Evolutionary conservation across 2,797 vertebrate genomes (phyloP).

Genomic region (Hybognathus amarus): DNA sequence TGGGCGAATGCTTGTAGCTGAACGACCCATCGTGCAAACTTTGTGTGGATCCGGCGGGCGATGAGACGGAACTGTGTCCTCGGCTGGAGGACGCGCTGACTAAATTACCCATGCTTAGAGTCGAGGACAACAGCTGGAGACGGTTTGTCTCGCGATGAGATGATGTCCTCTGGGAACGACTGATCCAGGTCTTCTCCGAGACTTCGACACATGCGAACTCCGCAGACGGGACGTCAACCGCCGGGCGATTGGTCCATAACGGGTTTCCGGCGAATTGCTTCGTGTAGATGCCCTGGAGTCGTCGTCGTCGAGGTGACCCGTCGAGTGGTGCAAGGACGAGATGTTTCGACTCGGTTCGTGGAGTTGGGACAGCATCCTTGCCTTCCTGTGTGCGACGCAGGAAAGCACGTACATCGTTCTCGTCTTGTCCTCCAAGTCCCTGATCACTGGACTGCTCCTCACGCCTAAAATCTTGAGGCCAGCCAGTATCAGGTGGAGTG

Average conservation of each 20-base stretch:
- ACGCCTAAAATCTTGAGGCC: conserved; percentile 31
- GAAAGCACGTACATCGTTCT: conserved; percentile 65
- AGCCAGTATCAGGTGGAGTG: conserved; percentile 44
- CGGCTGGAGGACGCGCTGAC: conserved; percentile 68
- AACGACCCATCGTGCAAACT: conserved; percentile 46
- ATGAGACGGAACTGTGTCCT: conserved; percentile 62
- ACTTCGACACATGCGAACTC: conserved; percentile 76
- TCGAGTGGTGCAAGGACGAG: conserved; percentile 57
- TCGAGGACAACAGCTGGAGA: conserved; percentile 74
- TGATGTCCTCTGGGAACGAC: conserved; percentile 63
- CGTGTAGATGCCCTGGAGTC: background rate
- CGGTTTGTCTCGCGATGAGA: conserved; percentile 67
- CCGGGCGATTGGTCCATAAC: background rate
- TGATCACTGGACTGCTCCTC: conserved; percentile 55
- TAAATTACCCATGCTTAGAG: conserved; percentile 67
- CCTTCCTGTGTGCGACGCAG: conserved; percentile 65
- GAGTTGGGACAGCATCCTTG: conserved; percentile 61
- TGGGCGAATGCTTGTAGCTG: conserved; percentile 62
- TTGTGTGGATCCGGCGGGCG: conserved; percentile 42
- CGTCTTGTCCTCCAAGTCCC: conserved; percentile 57
- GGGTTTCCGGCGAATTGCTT: conserved; percentile 21
- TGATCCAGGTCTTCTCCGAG: conserved; percentile 76
- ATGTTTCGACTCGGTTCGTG: background rate
- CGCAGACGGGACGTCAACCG: conserved; percentile 61
- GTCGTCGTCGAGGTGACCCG: conserved; percentile 62